Evolutionary conservation across 2,888 invertebrate species (phyloP).

Genomic region (Azorinus chamasolen): DNA sequence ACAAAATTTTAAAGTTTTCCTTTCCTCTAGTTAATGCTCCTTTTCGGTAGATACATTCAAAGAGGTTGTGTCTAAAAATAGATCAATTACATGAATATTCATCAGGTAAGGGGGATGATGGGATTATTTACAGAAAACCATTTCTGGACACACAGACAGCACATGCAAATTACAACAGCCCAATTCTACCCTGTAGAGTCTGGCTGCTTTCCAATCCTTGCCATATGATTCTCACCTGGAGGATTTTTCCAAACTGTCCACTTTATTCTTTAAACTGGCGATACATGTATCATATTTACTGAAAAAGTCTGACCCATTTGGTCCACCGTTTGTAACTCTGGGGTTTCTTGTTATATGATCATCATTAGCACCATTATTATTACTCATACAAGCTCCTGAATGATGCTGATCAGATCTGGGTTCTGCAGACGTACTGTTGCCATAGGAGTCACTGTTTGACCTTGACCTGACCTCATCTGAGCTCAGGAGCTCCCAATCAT

Average conservation of each 20-base stretch:
- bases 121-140: too few relatives aligned
- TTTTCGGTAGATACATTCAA: too few relatives aligned
- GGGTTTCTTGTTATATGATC: slow-evolving; percentile 2
- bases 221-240: slow-evolving; percentile 69
- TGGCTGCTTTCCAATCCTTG: too few relatives aligned
- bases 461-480: slow-evolving; percentile 58
- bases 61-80: too few relatives aligned
- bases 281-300: slow-evolving; percentile 86
- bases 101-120: too few relatives aligned
- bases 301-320: slow-evolving; percentile 84
- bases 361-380: slow-evolving; percentile 13
- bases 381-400: slow-evolving; percentile 2
- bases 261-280: slow-evolving; percentile 85
- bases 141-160: too few relatives aligned
- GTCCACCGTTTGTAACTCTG: slow-evolving; percentile 24
- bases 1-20: too few relatives aligned
- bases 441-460: slow-evolving; percentile 59
- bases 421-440: slow-evolving; percentile 19
- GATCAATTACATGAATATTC: too few relatives aligned
- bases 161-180: too few relatives aligned
- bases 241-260: slow-evolving; percentile 82
- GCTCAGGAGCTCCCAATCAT: slow-evolving; percentile 65
- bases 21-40: too few relatives aligned
- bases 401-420: not conserved
- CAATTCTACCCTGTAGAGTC: too few relatives aligned